Evolutionary conservation across 1,140 invertebrate species (phyloP).

Genomic region (Teleogryllus occipitalis): DNA sequence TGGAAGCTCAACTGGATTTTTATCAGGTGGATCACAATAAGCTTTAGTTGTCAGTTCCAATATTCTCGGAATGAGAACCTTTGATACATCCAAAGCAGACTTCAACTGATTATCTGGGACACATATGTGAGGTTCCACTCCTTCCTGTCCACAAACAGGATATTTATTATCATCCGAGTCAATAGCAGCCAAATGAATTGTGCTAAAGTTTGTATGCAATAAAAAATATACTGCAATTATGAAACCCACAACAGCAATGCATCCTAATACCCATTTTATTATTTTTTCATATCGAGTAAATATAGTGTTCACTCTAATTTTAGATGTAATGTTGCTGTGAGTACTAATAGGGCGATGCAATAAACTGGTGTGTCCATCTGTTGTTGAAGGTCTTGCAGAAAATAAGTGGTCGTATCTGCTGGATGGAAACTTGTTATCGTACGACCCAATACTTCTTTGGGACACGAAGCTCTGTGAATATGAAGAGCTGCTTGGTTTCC

Average conservation of each 20-base stretch:
- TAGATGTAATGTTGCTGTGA: no score
- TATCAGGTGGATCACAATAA: background rate
- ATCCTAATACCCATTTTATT: background rate
- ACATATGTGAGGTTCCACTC: background rate
- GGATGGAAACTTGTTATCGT: no score
- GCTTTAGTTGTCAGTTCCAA: background rate
- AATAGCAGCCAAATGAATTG: background rate
- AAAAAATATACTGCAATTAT: background rate
- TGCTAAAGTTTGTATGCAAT: background rate
- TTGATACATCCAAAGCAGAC: background rate
- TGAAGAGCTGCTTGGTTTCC: background rate
- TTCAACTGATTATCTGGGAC: background rate
- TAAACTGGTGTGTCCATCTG: no score
- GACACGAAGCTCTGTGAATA: background rate
- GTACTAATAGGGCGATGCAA: no score
- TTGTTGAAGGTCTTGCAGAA: no score
- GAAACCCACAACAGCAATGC: background rate
- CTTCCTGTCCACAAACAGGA: background rate
- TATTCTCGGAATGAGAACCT: background rate
- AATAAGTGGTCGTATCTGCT: no score
- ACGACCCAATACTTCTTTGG: no score
- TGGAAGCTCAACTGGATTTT: background rate
- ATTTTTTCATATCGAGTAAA: no score
- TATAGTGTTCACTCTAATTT: no score
- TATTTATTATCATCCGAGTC: background rate